Conservation (phyloP, 2,113 vertebrate genomes). For the Anolis sagrei region DNA sequence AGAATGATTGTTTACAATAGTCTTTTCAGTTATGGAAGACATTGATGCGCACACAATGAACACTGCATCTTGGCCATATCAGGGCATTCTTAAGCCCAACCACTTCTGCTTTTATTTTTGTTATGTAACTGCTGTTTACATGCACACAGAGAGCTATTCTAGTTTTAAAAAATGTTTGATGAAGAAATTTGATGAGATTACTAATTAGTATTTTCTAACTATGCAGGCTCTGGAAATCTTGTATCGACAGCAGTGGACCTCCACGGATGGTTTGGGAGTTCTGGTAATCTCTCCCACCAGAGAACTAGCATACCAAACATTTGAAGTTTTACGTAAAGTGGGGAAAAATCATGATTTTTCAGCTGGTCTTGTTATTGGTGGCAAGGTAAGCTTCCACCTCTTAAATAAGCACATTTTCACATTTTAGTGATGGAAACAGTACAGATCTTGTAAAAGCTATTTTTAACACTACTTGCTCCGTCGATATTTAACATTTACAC, state of each 20-base stretch:
- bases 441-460: no score
- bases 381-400: conserved; percentile 80
- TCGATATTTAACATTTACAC: no score
- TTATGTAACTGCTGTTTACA: background rate
- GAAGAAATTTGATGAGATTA: background rate
- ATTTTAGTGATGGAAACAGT: background rate
- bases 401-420: background rate
- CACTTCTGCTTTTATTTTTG: background rate
- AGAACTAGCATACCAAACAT: conserved; percentile 96
- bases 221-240: conserved; percentile 89
- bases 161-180: background rate
- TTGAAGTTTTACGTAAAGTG: conserved; percentile 91
- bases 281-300: conserved; percentile 95
- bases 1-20: background rate
- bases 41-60: background rate
- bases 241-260: conserved; percentile 91
- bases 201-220: background rate
- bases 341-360: conserved; percentile 97
- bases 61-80: background rate
- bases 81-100: background rate
- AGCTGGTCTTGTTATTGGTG: conserved; percentile 95
- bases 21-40: background rate
- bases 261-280: conserved; percentile 90
- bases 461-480: no score
- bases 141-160: no score